These are phyloP conservation scores for Rhagonycha fulva DNA, from an alignment of 2,888 invertebrate genomes.

Conservation along the genomic window DNA sequence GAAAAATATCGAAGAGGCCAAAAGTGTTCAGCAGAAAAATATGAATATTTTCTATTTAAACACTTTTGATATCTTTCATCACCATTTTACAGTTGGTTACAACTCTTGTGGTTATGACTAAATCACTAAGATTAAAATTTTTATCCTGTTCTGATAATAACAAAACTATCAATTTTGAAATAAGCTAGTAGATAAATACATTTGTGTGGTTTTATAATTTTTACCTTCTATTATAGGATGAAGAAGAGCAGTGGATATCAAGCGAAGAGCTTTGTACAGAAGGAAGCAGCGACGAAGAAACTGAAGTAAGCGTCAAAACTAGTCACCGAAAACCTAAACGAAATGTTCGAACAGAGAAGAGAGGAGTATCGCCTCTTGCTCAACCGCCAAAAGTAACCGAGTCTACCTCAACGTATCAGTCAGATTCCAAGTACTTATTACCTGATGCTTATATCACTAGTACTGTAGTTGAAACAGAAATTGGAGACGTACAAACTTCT, in stretches of 20 bases:
- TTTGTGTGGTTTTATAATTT: slow-evolving; percentile 4
- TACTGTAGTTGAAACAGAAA: background rate
- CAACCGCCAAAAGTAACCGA: slow-evolving; percentile 18
- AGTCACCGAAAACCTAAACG: slow-evolving; percentile 22
- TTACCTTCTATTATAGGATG: slow-evolving; percentile 45
- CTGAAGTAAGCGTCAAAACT: slow-evolving; percentile 5
- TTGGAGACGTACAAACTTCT: background rate
- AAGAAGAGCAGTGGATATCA: slow-evolving; percentile 57
- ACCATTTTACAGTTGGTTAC: no score
- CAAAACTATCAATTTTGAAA: background rate
- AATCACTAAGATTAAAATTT: background rate
- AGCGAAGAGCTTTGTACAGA: slow-evolving; percentile 57
- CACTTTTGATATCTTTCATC: no score
- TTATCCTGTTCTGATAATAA: background rate
- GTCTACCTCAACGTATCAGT: slow-evolving; percentile 13
- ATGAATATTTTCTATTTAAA: no score
- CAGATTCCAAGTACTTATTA: slow-evolving; percentile 18
- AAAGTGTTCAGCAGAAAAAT: no score
- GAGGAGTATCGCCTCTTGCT: slow-evolving; percentile 26
- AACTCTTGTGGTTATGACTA: no score
- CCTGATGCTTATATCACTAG: slow-evolving; percentile 9
- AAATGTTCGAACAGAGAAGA: slow-evolving; percentile 11
- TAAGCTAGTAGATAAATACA: background rate
- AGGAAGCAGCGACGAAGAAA: slow-evolving; percentile 54
- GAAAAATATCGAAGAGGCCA: no score